Conservation (phyloP, 2,113 vertebrate genomes). For the Stegastes partitus region DNA sequence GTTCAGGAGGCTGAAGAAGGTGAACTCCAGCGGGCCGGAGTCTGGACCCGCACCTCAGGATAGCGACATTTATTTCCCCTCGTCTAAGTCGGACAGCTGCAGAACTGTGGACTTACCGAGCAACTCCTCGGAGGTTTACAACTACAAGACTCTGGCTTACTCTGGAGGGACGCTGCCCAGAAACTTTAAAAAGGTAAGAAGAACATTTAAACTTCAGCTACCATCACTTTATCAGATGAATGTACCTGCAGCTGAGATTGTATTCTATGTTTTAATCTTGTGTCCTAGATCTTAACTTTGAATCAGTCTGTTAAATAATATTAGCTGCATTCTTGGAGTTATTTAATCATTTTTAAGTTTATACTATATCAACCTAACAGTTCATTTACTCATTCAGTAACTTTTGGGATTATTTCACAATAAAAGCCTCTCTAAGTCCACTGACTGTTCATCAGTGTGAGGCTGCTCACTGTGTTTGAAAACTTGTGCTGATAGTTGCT, state of each 20-base stretch:
- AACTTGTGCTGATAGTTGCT: neutral
- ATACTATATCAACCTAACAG: neutral
- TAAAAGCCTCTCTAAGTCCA: too few species aligned
- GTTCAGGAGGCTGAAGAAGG: constrained; percentile 82
- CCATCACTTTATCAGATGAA: neutral
- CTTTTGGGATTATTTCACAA: neutral
- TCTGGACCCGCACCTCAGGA: constrained; percentile 68
- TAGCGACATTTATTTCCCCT: constrained; percentile 82
- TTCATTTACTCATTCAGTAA: neutral
- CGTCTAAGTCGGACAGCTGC: constrained; percentile 84
- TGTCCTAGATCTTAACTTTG: too few species aligned
- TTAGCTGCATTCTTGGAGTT: too few species aligned
- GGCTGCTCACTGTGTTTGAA: neutral
- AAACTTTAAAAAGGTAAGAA: constrained; percentile 85
- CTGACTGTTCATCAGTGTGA: too few species aligned
- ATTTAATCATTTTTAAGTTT: too few species aligned
- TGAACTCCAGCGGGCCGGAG: constrained; percentile 76
- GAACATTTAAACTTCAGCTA: neutral
- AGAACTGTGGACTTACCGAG: constrained; percentile 57
- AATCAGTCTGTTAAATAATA: too few species aligned
- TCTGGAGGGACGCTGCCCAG: constrained; percentile 90
- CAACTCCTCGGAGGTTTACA: constrained; percentile 80
- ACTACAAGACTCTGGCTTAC: constrained; percentile 90
- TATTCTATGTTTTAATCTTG: too few species aligned
- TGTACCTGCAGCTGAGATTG: too few species aligned